Conservation (phyloP, 2,888 invertebrate genomes). For the Tipula confusa region DNA sequence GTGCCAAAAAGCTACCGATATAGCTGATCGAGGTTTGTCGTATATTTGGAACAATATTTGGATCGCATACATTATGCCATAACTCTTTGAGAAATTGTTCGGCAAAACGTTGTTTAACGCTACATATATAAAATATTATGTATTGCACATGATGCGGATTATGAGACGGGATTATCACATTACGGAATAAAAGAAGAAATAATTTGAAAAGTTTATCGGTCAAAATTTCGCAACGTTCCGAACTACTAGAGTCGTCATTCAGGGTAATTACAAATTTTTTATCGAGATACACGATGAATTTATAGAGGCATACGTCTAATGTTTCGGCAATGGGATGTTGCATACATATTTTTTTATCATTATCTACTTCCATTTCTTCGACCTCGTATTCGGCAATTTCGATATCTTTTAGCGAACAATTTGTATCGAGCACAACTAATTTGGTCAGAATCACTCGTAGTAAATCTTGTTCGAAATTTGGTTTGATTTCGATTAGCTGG, state of each 20-base stretch:
- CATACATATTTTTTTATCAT: slow-evolving; percentile 41
- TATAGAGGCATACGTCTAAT: slow-evolving; percentile 73
- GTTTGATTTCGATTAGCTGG: slow-evolving; percentile 69
- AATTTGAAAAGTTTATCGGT: slow-evolving; percentile 57
- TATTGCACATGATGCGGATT: slow-evolving; percentile 77
- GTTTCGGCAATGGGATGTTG: slow-evolving; percentile 53
- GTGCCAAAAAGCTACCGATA: slow-evolving; percentile 67
- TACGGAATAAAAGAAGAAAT: slow-evolving; percentile 68
- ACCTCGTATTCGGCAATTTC: slow-evolving; percentile 52
- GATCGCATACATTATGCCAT: slow-evolving; percentile 69
- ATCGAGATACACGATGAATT: slow-evolving; percentile 64
- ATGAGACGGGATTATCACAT: slow-evolving; percentile 75
- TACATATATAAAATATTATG: slow-evolving; percentile 67
- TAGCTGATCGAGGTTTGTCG: slow-evolving; percentile 70
- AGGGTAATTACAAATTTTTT: not conserved
- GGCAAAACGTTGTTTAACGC: slow-evolving; percentile 46
- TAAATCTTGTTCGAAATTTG: slow-evolving; percentile 63
- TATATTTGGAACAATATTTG: slow-evolving; percentile 59
- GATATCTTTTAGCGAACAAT: slow-evolving; percentile 57
- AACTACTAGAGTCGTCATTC: not conserved
- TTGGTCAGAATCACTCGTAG: slow-evolving; percentile 71
- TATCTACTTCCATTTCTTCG: slow-evolving; percentile 49
- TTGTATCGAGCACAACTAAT: slow-evolving; percentile 69
- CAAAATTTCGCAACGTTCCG: slow-evolving; percentile 30
- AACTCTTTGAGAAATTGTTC: slow-evolving; percentile 66